phyloP scores from a whole-genome alignment of 2,888 invertebrate species.

The Arctia plantaginis region DNA sequence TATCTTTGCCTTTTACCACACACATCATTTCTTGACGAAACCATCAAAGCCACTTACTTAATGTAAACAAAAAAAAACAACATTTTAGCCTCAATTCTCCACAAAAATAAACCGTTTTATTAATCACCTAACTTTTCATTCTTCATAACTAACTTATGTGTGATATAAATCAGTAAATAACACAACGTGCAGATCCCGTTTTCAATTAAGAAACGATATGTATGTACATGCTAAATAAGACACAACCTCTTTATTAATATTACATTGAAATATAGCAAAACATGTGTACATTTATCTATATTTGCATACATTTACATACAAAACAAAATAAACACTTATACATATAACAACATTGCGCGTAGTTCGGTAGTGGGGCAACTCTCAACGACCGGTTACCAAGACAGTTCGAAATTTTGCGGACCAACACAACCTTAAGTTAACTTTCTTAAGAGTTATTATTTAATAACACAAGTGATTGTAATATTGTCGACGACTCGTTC shows the following conservation, averaged over 20 bases:
- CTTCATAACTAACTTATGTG: neutral
- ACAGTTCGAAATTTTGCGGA: slow-evolving; percentile 40
- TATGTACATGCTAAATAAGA: neutral
- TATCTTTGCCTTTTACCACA: neutral
- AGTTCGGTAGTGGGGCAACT: slow-evolving; percentile 70
- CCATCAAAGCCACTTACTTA: neutral
- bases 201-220: neutral
- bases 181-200: neutral
- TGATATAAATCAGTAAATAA: neutral
- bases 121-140: neutral
- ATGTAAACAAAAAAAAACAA: neutral
- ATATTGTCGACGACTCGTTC: slow-evolving; percentile 48
- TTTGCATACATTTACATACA: slow-evolving; percentile 40
- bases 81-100: neutral
- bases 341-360: slow-evolving; percentile 60
- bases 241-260: neutral
- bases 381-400: slow-evolving; percentile 64
- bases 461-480: slow-evolving; percentile 17
- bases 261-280: slow-evolving; percentile 2
- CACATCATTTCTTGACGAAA: neutral
- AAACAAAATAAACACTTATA: slow-evolving; percentile 51
- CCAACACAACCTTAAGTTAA: slow-evolving; percentile 21
- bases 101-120: neutral
- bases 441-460: slow-evolving; percentile 37
- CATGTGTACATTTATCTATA: slow-evolving; percentile 14